Conservation (phyloP, 2,888 invertebrate species). For the Hydriomena furcata region DNA sequence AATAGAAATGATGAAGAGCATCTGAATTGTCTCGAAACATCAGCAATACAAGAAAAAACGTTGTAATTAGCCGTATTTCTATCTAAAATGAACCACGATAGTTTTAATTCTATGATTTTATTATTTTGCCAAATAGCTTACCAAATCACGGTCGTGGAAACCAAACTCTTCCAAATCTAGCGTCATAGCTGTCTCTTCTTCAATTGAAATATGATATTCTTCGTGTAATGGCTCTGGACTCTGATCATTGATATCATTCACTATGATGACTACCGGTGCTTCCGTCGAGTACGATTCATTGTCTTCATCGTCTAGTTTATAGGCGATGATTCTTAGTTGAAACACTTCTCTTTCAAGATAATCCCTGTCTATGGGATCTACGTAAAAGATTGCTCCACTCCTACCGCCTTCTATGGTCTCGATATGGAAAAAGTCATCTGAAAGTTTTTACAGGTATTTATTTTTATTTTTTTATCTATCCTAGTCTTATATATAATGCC, state of each 20-base stretch:
- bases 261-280: constrained; percentile 69
- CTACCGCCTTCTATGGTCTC: constrained; percentile 56
- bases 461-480: too few relatives aligned
- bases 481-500: too few relatives aligned
- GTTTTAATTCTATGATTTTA: too few relatives aligned
- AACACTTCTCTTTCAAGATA: constrained; percentile 70
- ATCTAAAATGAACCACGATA: too few relatives aligned
- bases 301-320: constrained; percentile 64
- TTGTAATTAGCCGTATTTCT: too few relatives aligned
- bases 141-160: constrained; percentile 82
- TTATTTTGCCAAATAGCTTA: constrained; percentile 43
- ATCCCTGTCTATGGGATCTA: constrained; percentile 75
- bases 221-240: constrained; percentile 74
- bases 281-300: constrained; percentile 55
- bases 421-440: constrained; percentile 68
- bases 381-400: constrained; percentile 59
- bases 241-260: constrained; percentile 86
- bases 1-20: too few relatives aligned
- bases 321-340: constrained; percentile 71
- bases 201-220: constrained; percentile 63
- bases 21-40: too few relatives aligned
- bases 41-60: too few relatives aligned
- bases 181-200: constrained; percentile 80
- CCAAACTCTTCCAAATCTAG: constrained; percentile 75
- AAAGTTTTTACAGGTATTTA: constrained; percentile 23